Base-by-base conservation (phyloP, 1,140 invertebrate genomes). In the Bombus ignitus region DNA sequence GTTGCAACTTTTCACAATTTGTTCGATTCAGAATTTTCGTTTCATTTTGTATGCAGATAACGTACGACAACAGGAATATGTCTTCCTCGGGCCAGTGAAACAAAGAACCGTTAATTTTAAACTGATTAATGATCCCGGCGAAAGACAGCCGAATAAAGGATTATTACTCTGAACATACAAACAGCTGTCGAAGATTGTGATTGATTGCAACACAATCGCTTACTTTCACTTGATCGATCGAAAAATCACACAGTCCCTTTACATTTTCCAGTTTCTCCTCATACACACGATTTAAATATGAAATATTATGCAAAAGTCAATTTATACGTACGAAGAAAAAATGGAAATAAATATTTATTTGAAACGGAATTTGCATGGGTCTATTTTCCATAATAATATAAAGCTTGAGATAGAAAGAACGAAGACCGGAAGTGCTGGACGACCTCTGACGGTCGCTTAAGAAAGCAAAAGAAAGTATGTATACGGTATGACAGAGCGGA, bases 401-500 rank as follows among this genome's bases (percentile, higher is more conserved):
- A 35, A 72, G 13, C 39, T 39, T 2, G 28, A 72, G 15, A 42
- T 10, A 2, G 4, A 25, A 39, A 39, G 25, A 71, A 39, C 68
- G 37, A 71, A 10, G 4, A 71, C 25, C 68, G 68, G 68, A 71
- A 39, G 68, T 37, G 39, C 28, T 1, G 68, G 5, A n/a, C 5
- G 70, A 37, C 25, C 25, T n/a, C 70, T 25, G 15, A 1, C 25
- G 39, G 42, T 42, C 39, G 70, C 28, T 42, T n/a, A 12, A 28
- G 70, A 72, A 72, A 72, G 39, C 13, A n/a, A 13, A 76, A 76
- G 53, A 62, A 76, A 59, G 53, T 76, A 32, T 6, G 53, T 76
- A 25, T 8, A 37, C 28, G 15, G 44, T 35, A 57, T 59, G 53
- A 75, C 71, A 44, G 39, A 28, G 47, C 32, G 47, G 74, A 28